phyloP scores from a whole-genome alignment of 2,888 invertebrate genomes.

The Rotaria macrura region DNA sequence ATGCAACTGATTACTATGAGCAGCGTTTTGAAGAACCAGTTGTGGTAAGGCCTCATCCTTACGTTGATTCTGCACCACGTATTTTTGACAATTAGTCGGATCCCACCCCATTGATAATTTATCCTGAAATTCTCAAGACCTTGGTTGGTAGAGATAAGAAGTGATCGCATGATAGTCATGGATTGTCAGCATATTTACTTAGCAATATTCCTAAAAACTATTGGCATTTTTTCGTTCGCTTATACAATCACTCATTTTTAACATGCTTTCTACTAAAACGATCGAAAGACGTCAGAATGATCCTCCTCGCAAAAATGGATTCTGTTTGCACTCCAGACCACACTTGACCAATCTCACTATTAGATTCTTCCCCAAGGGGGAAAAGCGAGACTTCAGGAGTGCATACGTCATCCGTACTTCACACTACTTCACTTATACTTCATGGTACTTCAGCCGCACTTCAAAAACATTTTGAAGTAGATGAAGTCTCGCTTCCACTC shows the following conservation, averaged over 20 bases:
- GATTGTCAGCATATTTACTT: background rate
- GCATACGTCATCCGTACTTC: too few relatives aligned
- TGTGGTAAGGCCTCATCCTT: background rate
- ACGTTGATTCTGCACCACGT: background rate
- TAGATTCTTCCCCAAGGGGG: too few relatives aligned
- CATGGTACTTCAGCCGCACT: too few relatives aligned
- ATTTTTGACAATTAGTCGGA: background rate
- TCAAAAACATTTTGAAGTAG: too few relatives aligned
- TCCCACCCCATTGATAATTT: background rate
- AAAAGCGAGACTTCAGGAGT: too few relatives aligned
- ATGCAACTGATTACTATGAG: background rate
- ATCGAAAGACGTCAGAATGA: background rate
- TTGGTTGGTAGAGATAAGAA: background rate
- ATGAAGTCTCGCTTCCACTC: too few relatives aligned
- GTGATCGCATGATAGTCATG: background rate
- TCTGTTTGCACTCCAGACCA: background rate
- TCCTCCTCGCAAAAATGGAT: background rate
- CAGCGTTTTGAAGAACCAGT: background rate
- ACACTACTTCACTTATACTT: too few relatives aligned
- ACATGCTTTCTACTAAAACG: background rate
- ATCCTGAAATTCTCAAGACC: background rate
- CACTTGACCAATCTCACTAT: background rate
- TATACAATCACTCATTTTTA: background rate
- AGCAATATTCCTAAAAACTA: background rate
- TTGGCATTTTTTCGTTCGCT: background rate